phyloP scores from a whole-genome alignment of 2,113 vertebrate genomes.

The Cromileptes altivelis region DNA sequence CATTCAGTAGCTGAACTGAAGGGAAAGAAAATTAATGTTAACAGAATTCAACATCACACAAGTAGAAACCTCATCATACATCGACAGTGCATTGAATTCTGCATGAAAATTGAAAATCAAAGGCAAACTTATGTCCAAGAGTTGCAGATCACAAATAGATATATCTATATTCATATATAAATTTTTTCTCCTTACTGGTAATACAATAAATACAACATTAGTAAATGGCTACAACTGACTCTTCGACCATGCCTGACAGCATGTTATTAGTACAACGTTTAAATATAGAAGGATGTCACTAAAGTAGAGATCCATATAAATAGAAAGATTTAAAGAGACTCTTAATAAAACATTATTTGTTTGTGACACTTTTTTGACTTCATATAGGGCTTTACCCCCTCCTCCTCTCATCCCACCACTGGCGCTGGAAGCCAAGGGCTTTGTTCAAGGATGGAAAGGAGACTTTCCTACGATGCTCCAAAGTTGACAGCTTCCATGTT shows the following conservation, averaged over 20 bases:
- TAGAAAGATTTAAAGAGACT: slow-evolving; percentile 83
- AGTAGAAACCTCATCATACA: slow-evolving; percentile 78
- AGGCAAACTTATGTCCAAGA: slow-evolving; percentile 79
- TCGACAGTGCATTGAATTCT: slow-evolving; percentile 79
- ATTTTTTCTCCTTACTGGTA: slow-evolving; percentile 81
- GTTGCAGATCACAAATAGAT: slow-evolving; percentile 86
- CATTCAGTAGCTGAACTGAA: slow-evolving; percentile 86
- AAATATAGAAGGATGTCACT: slow-evolving; percentile 84
- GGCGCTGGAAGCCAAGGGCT: slow-evolving; percentile 44
- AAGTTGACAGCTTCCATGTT: slow-evolving; percentile 65
- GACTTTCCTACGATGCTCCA: slow-evolving; percentile 36
- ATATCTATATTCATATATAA: slow-evolving; percentile 84
- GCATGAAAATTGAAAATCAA: slow-evolving; percentile 75
- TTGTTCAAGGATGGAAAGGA: slow-evolving; percentile 70
- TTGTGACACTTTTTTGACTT: slow-evolving; percentile 48
- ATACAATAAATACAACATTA: slow-evolving; percentile 87
- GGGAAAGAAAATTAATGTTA: slow-evolving; percentile 67
- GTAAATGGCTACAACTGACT: slow-evolving; percentile 85
- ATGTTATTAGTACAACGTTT: slow-evolving; percentile 86
- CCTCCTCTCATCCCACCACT: neutral
- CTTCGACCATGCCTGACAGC: slow-evolving; percentile 80
- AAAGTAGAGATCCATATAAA: slow-evolving; percentile 83
- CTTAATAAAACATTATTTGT: slow-evolving; percentile 77
- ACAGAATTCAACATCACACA: slow-evolving; percentile 76
- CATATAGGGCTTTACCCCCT: slow-evolving; percentile 32